Conservation (phyloP, 2,797 vertebrate species). For the Etheostoma perlongum region DNA sequence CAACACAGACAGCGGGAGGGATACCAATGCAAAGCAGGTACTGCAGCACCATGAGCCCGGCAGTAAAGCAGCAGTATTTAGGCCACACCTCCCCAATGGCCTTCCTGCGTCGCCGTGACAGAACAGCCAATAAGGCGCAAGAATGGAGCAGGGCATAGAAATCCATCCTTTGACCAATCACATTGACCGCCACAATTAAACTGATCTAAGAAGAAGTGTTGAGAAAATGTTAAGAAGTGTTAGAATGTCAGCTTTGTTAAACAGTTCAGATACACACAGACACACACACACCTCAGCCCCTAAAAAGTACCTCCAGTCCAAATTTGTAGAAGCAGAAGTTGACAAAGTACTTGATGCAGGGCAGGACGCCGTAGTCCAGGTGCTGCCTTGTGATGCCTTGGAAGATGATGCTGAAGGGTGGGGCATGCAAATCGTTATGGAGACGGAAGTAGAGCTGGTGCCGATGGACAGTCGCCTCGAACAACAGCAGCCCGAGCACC, state of each 20-base stretch:
- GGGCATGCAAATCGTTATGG: conserved; percentile 73
- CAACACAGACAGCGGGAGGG: conserved; percentile 84
- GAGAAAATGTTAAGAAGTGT: background rate
- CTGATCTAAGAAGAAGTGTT: conserved; percentile 71
- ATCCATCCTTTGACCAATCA: conserved; percentile 86
- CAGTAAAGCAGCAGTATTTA: conserved; percentile 86
- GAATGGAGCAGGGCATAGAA: conserved; percentile 83
- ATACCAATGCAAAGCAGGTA: conserved; percentile 86
- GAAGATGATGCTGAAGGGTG: conserved; percentile 73
- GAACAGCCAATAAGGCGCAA: conserved; percentile 80
- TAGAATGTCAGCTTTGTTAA: background rate
- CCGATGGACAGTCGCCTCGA: conserved; percentile 77
- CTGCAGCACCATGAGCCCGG: conserved; percentile 84
- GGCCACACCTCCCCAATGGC: conserved; percentile 88
- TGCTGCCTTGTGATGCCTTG: conserved; percentile 76
- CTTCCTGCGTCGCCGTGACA: conserved; percentile 82
- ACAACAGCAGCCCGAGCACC: conserved; percentile 80
- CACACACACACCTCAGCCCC: background rate
- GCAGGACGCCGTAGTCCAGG: conserved; percentile 76
- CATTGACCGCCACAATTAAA: conserved; percentile 83
- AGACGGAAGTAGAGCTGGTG: conserved; percentile 81
- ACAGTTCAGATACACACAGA: background rate
- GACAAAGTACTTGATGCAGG: conserved; percentile 82
- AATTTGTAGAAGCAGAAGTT: conserved; percentile 87
- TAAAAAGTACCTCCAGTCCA: conserved; percentile 83